Evolutionary conservation across 2,113 vertebrate species (phyloP).

Genomic region (Paedocypris sp.): DNA sequence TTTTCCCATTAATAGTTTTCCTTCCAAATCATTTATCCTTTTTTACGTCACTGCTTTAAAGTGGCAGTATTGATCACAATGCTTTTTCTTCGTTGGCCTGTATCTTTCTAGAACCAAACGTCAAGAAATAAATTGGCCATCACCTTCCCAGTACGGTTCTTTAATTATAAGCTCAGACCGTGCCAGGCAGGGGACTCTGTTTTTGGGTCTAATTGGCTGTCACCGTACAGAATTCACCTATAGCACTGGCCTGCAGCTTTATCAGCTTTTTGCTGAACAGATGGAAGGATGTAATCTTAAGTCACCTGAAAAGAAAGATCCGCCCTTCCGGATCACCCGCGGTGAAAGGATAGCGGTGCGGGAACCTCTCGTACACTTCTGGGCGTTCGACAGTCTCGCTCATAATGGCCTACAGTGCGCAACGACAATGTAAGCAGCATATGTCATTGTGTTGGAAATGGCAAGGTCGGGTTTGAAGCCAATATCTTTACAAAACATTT

Average conservation of each 20-base stretch:
- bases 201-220: slow-evolving; percentile 12
- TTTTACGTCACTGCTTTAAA: slow-evolving; percentile 17
- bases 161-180: slow-evolving; percentile 29
- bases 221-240: slow-evolving; percentile 4
- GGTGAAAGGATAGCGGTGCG: background rate
- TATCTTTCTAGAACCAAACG: slow-evolving; percentile 10
- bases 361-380: slow-evolving; percentile 2
- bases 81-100: slow-evolving; percentile 9
- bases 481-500: too few relatives aligned
- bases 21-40: background rate
- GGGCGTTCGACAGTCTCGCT: background rate
- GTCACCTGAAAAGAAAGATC: slow-evolving; percentile 6
- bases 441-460: background rate
- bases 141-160: background rate
- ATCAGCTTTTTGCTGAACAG: slow-evolving; percentile 4
- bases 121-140: slow-evolving; percentile 35
- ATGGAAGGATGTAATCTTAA: background rate
- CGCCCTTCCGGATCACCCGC: background rate
- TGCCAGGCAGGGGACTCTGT: slow-evolving; percentile 2
- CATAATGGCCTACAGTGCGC: background rate
- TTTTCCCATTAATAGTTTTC: background rate
- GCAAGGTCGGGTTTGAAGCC: too few relatives aligned
- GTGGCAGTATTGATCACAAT: slow-evolving; percentile 28
- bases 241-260: background rate
- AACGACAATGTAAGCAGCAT: background rate